Percentiles rank a stretch among this genome's conserved stretches.
phyloP scores from a whole-genome alignment of 2,888 invertebrate genomes.

The Pocota personata region DNA sequence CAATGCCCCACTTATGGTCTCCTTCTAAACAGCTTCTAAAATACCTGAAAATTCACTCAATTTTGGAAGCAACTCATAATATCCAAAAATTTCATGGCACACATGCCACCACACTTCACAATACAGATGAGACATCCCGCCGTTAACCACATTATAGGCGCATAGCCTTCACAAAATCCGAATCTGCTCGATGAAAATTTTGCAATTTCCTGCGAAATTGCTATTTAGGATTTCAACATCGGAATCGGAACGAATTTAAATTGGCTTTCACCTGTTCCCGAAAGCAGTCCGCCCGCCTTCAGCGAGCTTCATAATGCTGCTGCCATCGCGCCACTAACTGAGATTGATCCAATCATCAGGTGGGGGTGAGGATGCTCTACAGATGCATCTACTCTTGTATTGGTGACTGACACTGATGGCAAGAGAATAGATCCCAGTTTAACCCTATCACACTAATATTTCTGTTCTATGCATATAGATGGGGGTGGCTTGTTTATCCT shows the following conservation, averaged over 20 bases:
- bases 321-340: neutral
- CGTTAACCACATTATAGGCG: neutral
- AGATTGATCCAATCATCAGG: conserved; percentile 17
- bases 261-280: conserved; percentile 37
- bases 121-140: neutral
- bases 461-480: neutral
- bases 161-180: neutral
- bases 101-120: neutral
- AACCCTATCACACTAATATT: conserved; percentile 3
- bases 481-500: neutral
- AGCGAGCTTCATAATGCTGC: conserved; percentile 22
- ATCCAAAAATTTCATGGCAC: neutral
- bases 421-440: neutral
- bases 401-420: neutral
- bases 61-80: neutral
- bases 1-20: neutral
- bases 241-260: conserved; percentile 49
- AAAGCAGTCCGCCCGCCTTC: neutral
- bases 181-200: neutral
- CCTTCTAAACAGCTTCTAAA: neutral
- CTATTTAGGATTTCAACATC: conserved; percentile 29
- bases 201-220: conserved; percentile 55
- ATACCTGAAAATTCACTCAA: neutral
- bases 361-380: neutral
- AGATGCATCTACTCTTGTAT: neutral